Percentiles rank a stretch among this genome's conserved stretches.
Conservation (phyloP, 2,113 vertebrate species). For the Penelope pileata region DNA sequence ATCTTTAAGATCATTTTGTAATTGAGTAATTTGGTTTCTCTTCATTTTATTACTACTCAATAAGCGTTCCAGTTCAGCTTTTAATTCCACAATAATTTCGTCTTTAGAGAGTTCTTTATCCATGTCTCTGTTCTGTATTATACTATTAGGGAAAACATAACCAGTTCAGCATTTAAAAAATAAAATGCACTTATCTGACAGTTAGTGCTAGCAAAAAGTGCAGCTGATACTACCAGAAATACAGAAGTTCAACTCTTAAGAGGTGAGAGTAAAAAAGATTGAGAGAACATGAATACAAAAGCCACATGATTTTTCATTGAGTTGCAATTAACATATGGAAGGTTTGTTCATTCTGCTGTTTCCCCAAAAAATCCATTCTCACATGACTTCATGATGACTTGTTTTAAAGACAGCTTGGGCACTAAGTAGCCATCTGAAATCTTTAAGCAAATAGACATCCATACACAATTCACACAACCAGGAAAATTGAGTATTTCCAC, state of each 20-base stretch:
- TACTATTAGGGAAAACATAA: constrained; percentile 48
- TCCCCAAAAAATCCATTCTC: not conserved
- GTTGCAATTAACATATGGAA: not conserved
- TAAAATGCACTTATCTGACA: not conserved
- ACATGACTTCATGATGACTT: not conserved
- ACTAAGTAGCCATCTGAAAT: not conserved
- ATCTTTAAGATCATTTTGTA: constrained; percentile 85
- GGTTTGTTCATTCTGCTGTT: not conserved
- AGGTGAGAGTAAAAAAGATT: not conserved
- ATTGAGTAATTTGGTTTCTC: constrained; percentile 82
- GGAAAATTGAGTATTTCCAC: not conserved
- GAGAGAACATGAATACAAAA: not conserved
- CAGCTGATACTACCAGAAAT: not conserved
- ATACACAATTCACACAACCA: not conserved
- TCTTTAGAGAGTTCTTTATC: constrained; percentile 82
- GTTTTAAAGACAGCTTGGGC: not conserved
- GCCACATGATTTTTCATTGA: not conserved
- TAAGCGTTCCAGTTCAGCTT: constrained; percentile 86
- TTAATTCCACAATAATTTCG: constrained; percentile 82
- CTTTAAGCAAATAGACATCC: not conserved
- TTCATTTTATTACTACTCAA: constrained; percentile 87
- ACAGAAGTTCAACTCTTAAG: not conserved
- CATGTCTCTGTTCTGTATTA: constrained; percentile 38
- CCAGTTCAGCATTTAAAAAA: not conserved
- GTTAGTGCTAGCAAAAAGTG: not conserved